Evolutionary conservation across 1,140 invertebrate genomes (phyloP).

Genomic region (Zaprionus inermis): DNA sequence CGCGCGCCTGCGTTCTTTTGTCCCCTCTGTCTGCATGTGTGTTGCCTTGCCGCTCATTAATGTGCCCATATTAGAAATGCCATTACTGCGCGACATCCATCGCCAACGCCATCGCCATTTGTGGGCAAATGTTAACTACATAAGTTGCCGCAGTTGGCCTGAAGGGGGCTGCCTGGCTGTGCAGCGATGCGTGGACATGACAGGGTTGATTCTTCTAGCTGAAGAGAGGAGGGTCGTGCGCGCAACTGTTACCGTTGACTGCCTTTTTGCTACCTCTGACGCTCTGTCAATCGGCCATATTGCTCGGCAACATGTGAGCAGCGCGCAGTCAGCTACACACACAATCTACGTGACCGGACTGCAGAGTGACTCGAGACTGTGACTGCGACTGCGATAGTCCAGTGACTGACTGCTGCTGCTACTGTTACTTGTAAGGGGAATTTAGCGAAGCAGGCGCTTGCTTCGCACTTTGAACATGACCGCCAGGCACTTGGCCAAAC

Average conservation of each 20-base stretch:
- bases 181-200: slow-evolving; percentile 62
- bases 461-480: slow-evolving; percentile 58
- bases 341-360: slow-evolving; percentile 67
- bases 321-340: neutral
- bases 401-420: slow-evolving; percentile 43
- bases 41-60: slow-evolving; percentile 54
- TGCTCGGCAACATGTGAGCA: slow-evolving; percentile 62
- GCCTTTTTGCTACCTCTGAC: slow-evolving; percentile 25
- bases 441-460: slow-evolving; percentile 40
- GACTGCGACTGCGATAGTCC: slow-evolving; percentile 29
- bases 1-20: neutral
- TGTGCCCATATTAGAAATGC: slow-evolving; percentile 79
- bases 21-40: slow-evolving; percentile 14
- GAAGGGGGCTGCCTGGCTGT: slow-evolving; percentile 46
- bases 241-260: slow-evolving; percentile 52
- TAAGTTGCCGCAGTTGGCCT: slow-evolving; percentile 41
- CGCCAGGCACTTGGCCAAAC: slow-evolving; percentile 53
- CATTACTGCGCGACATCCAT: slow-evolving; percentile 70
- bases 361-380: slow-evolving; percentile 15
- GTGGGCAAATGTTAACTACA: slow-evolving; percentile 75
- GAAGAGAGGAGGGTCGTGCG: slow-evolving; percentile 9
- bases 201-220: slow-evolving; percentile 41
- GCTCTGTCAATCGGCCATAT: slow-evolving; percentile 68
- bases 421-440: slow-evolving; percentile 27
- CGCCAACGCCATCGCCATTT: slow-evolving; percentile 77